Conservation (phyloP, 1,140 invertebrate genomes). For the Saxidomus purpurata region DNA sequence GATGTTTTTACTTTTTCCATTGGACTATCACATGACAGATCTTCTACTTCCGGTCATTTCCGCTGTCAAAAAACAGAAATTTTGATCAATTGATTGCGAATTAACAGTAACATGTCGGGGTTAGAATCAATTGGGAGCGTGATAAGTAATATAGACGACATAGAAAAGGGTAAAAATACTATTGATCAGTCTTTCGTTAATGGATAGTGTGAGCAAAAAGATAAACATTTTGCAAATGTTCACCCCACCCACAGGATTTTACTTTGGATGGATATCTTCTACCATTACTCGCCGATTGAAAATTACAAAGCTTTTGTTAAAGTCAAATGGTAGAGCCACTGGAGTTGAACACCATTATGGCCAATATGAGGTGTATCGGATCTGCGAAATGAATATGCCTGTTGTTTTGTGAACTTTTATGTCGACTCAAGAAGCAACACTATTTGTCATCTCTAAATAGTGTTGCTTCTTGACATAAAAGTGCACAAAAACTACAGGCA, state of each 20-base stretch:
- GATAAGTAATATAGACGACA: conserved; percentile 80
- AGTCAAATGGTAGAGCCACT: too few relatives aligned
- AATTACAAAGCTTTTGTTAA: too few relatives aligned
- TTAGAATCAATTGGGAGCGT: conserved; percentile 70
- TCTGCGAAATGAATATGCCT: too few relatives aligned
- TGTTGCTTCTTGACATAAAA: too few relatives aligned
- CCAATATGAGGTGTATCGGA: too few relatives aligned
- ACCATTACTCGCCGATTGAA: not conserved
- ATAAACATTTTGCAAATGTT: not conserved
- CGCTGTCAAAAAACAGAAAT: conserved; percentile 14
- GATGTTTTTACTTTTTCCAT: not conserved
- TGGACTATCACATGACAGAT: conserved; percentile 27
- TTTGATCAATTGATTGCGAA: not conserved
- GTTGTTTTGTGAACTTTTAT: too few relatives aligned
- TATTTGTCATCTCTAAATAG: too few relatives aligned
- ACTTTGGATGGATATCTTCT: not conserved
- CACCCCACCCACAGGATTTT: not conserved
- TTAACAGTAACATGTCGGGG: conserved; percentile 60
- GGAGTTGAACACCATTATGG: too few relatives aligned
- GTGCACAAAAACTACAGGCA: too few relatives aligned
- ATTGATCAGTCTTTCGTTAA: too few relatives aligned
- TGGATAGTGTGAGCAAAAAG: not conserved
- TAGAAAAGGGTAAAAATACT: conserved; percentile 75
- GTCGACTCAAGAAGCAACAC: too few relatives aligned
- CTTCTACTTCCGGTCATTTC: conserved; percentile 21